phyloP scores from a whole-genome alignment of 1,140 invertebrate genomes.

The Hyphantria cunea region DNA sequence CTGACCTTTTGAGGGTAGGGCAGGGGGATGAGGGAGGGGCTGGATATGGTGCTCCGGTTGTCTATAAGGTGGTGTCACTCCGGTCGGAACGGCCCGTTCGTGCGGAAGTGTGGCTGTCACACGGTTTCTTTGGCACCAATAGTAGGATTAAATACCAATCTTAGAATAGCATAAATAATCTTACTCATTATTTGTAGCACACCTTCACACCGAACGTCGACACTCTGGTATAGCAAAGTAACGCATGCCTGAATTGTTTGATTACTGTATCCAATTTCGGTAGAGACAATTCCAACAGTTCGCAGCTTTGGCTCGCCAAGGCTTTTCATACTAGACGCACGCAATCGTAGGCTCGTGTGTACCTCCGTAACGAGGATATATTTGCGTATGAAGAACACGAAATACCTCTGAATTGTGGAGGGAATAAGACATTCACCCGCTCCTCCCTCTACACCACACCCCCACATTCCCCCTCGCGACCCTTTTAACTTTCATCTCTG shows the following conservation, averaged over 20 bases:
- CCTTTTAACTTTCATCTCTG: constrained; percentile 82
- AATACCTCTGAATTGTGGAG: constrained; percentile 81
- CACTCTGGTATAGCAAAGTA: constrained; percentile 44
- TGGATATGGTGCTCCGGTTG: too few species aligned
- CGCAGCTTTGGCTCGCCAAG: constrained; percentile 40
- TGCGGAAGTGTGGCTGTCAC: too few species aligned
- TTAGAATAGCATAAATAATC: background rate
- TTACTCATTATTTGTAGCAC: constrained; percentile 12
- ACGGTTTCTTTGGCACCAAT: too few species aligned
- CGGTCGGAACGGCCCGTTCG: too few species aligned
- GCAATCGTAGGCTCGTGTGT: constrained; percentile 76
- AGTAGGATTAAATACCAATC: background rate
- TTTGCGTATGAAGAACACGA: constrained; percentile 82
- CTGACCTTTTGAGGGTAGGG: too few species aligned
- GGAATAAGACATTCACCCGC: constrained; percentile 80
- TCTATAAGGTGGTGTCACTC: too few species aligned
- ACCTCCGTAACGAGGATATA: constrained; percentile 80
- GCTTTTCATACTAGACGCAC: constrained; percentile 57
- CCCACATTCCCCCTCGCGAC: constrained; percentile 58
- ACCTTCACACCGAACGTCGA: too few species aligned
- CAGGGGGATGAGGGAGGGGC: too few species aligned
- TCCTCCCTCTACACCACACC: constrained; percentile 46
- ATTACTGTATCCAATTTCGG: constrained; percentile 56
- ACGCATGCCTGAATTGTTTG: constrained; percentile 45
- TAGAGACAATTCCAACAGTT: constrained; percentile 50